Evolutionary conservation across 1,140 invertebrate species (phyloP).

Genomic region (Stegodyphus dumicola): DNA sequence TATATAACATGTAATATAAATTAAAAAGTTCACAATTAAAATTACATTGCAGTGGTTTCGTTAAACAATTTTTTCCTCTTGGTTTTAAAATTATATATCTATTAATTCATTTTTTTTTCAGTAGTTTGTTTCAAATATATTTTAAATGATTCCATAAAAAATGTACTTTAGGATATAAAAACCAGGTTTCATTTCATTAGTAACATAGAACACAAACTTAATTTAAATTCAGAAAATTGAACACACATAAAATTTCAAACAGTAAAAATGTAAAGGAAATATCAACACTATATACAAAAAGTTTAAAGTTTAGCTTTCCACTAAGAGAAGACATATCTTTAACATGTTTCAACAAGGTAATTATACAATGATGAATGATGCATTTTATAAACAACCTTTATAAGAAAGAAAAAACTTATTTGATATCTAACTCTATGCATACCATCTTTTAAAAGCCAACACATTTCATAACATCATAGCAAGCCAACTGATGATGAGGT

Average conservation of each 20-base stretch:
- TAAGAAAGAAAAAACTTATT: slow-evolving; percentile 8
- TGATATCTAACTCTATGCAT: slow-evolving; percentile 24
- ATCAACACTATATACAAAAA: slow-evolving; percentile 49
- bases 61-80: no score
- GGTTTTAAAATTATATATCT: no score
- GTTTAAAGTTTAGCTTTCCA: background rate
- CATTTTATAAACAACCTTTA: slow-evolving; percentile 12
- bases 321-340: slow-evolving; percentile 12
- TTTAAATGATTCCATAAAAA: no score
- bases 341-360: slow-evolving; percentile 33
- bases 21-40: no score
- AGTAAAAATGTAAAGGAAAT: slow-evolving; percentile 46
- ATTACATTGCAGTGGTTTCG: no score
- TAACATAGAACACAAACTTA: background rate
- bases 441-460: slow-evolving; percentile 46
- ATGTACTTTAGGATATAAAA: no score
- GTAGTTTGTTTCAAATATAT: no score
- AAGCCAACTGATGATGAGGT: slow-evolving; percentile 45
- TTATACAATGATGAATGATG: slow-evolving; percentile 33
- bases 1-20: no score
- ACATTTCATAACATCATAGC: slow-evolving; percentile 21
- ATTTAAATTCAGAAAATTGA: slow-evolving; percentile 28
- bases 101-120: no score
- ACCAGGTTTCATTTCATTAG: no score
- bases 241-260: slow-evolving; percentile 36